Evolutionary conservation across 2,888 invertebrate genomes (phyloP).

Genomic region (Arrhopalites spinosus): DNA sequence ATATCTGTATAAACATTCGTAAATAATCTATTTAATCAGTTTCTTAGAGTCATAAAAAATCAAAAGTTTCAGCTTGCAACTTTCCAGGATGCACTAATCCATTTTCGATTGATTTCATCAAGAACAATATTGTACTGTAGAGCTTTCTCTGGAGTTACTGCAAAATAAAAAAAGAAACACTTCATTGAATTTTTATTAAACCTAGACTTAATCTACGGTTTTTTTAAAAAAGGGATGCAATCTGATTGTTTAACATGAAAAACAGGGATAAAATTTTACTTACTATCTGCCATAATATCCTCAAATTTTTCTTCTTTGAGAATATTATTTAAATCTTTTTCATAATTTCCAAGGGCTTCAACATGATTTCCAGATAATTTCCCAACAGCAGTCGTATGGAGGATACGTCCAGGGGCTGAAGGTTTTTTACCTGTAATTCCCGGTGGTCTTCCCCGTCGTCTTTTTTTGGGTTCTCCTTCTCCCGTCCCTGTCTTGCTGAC

Average conservation of each 20-base stretch:
- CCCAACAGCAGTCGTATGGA: slow-evolving; percentile 2
- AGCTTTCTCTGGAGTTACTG: slow-evolving; percentile 72
- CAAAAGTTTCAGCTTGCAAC: slow-evolving; percentile 60
- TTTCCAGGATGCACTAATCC: slow-evolving; percentile 74
- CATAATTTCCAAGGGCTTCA: slow-evolving; percentile 9
- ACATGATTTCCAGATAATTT: background rate
- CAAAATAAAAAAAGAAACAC: too few relatives aligned
- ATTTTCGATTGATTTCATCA: slow-evolving; percentile 79
- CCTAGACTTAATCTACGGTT: too few relatives aligned
- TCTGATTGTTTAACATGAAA: too few relatives aligned
- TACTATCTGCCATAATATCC: slow-evolving; percentile 64
- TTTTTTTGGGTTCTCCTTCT: slow-evolving; percentile 23
- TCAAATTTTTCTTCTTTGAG: slow-evolving; percentile 62
- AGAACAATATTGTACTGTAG: slow-evolving; percentile 74
- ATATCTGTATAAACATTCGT: background rate
- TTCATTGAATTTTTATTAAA: too few relatives aligned
- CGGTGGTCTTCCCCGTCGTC: slow-evolving; percentile 36
- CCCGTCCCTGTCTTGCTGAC: background rate
- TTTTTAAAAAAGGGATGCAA: too few relatives aligned
- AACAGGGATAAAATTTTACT: too few relatives aligned
- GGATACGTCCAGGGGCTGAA: slow-evolving; percentile 18
- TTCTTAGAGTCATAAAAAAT: too few relatives aligned
- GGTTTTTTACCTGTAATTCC: slow-evolving; percentile 31
- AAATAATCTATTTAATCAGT: too few relatives aligned
- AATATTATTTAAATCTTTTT: slow-evolving; percentile 10